These are phyloP conservation scores for Heliconius hermathena DNA, from an alignment of 1,140 invertebrate genomes.

Conservation along the genomic window DNA sequence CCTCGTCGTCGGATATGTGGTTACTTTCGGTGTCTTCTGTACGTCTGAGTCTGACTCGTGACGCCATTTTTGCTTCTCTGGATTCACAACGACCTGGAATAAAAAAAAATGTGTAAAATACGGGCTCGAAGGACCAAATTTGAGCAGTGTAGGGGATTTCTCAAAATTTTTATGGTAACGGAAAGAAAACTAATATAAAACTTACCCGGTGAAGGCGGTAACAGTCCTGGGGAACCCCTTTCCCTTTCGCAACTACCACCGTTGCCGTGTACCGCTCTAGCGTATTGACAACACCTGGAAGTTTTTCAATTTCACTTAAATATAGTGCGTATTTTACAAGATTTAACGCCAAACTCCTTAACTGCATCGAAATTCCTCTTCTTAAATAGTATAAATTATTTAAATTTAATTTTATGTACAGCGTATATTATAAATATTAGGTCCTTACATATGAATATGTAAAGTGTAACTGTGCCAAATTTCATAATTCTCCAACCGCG, in stretches of 20 bases:
- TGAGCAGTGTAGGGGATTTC: too few relatives aligned
- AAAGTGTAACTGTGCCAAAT: too few relatives aligned
- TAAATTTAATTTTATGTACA: too few relatives aligned
- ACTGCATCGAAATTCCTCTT: too few relatives aligned
- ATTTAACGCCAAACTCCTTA: too few relatives aligned
- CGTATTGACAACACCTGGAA: conserved; percentile 54
- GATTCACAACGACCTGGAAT: conserved; percentile 58
- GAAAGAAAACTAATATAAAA: too few relatives aligned
- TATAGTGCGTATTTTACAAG: too few relatives aligned
- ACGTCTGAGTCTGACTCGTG: conserved; percentile 57
- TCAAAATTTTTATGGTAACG: neutral
- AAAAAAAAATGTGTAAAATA: neutral
- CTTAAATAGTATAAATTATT: too few relatives aligned
- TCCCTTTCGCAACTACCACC: conserved; percentile 53
- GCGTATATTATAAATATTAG: too few relatives aligned
- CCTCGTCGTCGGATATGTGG: conserved; percentile 43
- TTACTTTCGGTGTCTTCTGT: conserved; percentile 37
- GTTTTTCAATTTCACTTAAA: neutral
- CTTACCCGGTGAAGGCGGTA: conserved; percentile 52
- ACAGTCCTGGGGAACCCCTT: conserved; percentile 45
- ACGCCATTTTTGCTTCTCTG: conserved; percentile 67
- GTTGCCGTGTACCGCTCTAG: conserved; percentile 35
- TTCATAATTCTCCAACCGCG: too few relatives aligned
- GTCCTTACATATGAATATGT: too few relatives aligned
- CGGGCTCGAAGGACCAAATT: neutral